Base-by-base conservation (phyloP, 1,140 invertebrate genomes). In the Ectropis grisescens region DNA sequence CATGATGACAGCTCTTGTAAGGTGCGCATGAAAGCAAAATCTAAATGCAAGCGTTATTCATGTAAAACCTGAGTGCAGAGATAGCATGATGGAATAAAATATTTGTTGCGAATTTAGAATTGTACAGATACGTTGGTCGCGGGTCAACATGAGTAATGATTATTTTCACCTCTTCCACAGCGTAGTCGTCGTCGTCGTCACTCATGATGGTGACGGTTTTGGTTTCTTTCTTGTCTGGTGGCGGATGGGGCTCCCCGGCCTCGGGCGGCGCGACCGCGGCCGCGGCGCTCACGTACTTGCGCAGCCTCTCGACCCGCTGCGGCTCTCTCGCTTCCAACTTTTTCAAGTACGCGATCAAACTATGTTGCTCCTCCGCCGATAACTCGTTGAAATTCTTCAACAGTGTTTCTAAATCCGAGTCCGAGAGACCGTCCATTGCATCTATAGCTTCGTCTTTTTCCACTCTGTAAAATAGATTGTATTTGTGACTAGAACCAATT, bases 351-450 rank as follows among this genome's bases (percentile, higher is more conserved):
- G 87, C 87, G 3, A 93, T 93, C 0, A 94, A 74, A 38, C 89
- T 88, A 36, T 92, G 89, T 47, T 94, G 92, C 57, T 93, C 91
- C 31, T 92, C 89, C 1, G 85, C 86, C 0, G 87, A 89, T 1
- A 94, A 61, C 49, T 92, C 89, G 61, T 75, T 79, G 46, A 93
- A 93, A 59, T 92, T 93, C 56, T 92, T 90, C 15, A 94, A 61
- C 0, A 93, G 59, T 0, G 88, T 87, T 47, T 92, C 89, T 11
- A 93, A 59, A 48, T 93, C 91, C 0, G 87, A 86, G 55, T 93
- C 91, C 0, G 90, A 90, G 1, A 93, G 62, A 11, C 86, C 87
- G 34, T 92, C 91, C 84, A 91, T 88, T n/a, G 69, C 79, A 29
- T 80, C 75, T 3, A 8, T 3, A 3, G 8, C 16, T 23, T 67